Evolutionary conservation across 2,797 vertebrate species (phyloP).

Genomic region (Falco columbarius): DNA sequence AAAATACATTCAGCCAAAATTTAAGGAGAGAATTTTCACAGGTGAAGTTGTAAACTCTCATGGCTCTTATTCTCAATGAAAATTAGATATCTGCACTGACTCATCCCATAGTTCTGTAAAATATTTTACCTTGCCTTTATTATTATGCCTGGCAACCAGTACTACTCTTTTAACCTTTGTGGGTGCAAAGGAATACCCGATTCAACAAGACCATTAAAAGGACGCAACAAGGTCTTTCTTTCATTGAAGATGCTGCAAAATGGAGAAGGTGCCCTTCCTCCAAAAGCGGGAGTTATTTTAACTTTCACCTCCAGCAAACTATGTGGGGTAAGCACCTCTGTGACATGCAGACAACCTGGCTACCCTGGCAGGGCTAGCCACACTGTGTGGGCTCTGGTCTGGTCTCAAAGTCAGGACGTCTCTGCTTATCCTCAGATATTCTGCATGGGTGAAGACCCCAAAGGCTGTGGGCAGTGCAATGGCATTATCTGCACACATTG

Average conservation of each 20-base stretch:
- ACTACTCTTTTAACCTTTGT: neutral
- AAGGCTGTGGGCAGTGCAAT: neutral
- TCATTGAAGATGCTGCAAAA: neutral
- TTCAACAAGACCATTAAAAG: neutral
- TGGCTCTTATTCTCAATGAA: neutral
- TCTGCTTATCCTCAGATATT: neutral
- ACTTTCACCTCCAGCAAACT: neutral
- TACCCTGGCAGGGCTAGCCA: neutral
- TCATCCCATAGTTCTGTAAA: neutral
- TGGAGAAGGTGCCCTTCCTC: neutral
- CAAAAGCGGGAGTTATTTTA: neutral
- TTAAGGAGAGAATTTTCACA: neutral
- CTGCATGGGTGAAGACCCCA: accelerated
- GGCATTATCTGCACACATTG: accelerated
- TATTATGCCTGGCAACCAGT: neutral
- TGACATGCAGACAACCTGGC: neutral
- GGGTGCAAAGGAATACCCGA: neutral
- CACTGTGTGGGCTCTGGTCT: neutral
- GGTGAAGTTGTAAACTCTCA: neutral
- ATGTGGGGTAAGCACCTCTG: neutral
- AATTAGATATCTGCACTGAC: neutral
- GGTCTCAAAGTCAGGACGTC: neutral
- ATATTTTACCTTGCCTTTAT: neutral
- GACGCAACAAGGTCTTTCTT: neutral
- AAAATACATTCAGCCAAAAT: neutral